Conservation (phyloP, 2,888 invertebrate species). For the Salpingus planirostris region DNA sequence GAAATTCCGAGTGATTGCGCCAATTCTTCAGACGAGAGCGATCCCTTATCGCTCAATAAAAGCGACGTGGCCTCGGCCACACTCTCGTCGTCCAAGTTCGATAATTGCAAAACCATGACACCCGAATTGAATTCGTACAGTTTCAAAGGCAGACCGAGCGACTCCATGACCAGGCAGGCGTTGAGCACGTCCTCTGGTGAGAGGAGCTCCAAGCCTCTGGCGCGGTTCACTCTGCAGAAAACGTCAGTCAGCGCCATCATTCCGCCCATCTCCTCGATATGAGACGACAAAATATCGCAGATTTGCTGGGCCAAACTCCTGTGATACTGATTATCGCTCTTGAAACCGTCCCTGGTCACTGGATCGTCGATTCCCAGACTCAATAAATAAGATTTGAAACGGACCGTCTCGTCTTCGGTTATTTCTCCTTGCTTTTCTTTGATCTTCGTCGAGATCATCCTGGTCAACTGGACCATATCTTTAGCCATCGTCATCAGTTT, state of each 20-base stretch:
- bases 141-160: conserved; percentile 61
- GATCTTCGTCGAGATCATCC: conserved; percentile 86
- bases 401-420: conserved; percentile 93
- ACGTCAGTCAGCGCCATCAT: conserved; percentile 96
- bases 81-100: conserved; percentile 62
- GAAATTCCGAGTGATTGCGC: conserved; percentile 78
- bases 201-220: conserved; percentile 87
- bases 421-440: conserved; percentile 91
- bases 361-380: conserved; percentile 98
- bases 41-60: conserved; percentile 57
- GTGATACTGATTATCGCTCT: conserved; percentile 78
- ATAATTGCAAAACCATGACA: conserved; percentile 86
- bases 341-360: conserved; percentile 85
- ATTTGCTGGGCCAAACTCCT: conserved; percentile 79
- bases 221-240: conserved; percentile 94
- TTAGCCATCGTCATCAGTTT: conserved; percentile 94
- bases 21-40: conserved; percentile 77
- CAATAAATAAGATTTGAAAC: conserved; percentile 91
- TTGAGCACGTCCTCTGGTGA: conserved; percentile 95
- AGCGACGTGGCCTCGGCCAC: conserved; percentile 58
- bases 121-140: conserved; percentile 85
- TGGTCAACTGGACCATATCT: conserved; percentile 92
- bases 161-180: conserved; percentile 68
- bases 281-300: conserved; percentile 68
- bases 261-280: conserved; percentile 83